Evolutionary conservation across 2,113 vertebrate species (phyloP).

Genomic region (Otocyon megalotis): DNA sequence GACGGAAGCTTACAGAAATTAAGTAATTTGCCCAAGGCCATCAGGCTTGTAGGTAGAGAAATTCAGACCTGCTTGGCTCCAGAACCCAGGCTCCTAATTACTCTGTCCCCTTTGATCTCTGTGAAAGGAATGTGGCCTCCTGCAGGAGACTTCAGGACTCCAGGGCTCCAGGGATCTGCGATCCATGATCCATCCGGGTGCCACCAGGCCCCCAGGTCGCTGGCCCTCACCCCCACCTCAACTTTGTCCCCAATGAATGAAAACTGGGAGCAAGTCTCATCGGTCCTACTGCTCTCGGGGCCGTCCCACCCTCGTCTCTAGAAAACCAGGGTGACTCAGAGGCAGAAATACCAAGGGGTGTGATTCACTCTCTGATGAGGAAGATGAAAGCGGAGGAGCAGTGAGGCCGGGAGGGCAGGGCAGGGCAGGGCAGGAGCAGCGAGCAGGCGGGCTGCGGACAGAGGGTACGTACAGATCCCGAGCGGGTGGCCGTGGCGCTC

Average conservation of each 20-base stretch:
- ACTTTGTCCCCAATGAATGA: neutral
- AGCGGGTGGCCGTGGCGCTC: constrained; percentile 89
- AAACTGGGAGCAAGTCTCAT: neutral
- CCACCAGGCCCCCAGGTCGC: neutral
- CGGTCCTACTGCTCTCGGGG: neutral
- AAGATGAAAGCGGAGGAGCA: constrained; percentile 56
- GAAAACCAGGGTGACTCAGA: constrained; percentile 58
- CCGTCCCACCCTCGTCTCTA: neutral
- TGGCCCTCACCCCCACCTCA: neutral
- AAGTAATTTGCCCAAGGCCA: neutral
- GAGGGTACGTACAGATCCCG: constrained; percentile 88
- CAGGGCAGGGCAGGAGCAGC: neutral
- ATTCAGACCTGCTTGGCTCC: neutral
- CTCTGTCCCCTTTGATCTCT: neutral
- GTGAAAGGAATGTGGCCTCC: neutral
- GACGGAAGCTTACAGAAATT: neutral
- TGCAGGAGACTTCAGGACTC: neutral
- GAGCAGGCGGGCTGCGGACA: neutral
- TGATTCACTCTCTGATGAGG: neutral
- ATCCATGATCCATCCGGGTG: neutral
- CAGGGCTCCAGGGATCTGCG: rapidly evolving
- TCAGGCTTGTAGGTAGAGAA: neutral
- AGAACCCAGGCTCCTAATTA: neutral
- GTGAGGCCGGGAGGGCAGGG: neutral
- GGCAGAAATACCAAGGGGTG: neutral